Conservation (phyloP, 2,888 invertebrate species). For the Tiliacea citrago region DNA sequence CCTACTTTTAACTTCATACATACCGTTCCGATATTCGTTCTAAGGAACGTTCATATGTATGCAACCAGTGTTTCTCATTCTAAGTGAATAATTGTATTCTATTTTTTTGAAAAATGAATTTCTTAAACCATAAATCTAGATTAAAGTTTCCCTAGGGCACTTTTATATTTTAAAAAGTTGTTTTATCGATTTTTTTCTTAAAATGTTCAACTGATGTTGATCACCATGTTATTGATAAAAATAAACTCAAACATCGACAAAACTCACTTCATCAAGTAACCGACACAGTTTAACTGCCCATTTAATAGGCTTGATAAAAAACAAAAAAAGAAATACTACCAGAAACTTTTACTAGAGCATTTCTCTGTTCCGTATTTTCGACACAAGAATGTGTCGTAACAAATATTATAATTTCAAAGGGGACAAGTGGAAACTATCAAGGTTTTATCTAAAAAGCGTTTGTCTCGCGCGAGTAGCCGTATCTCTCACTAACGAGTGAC, state of each 20-base stretch:
- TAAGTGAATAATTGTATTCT: no score
- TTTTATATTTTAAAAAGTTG: not conserved
- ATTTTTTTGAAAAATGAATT: no score
- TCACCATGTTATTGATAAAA: slow-evolving; percentile 4
- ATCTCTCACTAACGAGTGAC: slow-evolving; percentile 62
- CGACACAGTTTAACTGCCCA: not conserved
- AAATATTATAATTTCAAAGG: slow-evolving; percentile 52
- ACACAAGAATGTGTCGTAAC: slow-evolving; percentile 33
- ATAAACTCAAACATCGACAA: slow-evolving; percentile 6
- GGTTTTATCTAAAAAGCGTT: slow-evolving; percentile 63
- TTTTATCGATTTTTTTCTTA: not conserved
- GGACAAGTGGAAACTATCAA: slow-evolving; percentile 46
- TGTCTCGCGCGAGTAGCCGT: slow-evolving; percentile 50
- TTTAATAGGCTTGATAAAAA: not conserved
- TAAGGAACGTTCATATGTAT: no score
- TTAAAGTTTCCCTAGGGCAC: no score
- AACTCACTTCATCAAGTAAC: not conserved
- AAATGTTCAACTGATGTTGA: not conserved
- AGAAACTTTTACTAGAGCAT: not conserved
- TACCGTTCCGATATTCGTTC: no score
- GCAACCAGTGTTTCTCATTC: no score
- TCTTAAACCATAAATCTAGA: not conserved
- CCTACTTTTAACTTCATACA: no score
- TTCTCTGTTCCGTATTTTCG: slow-evolving; percentile 37
- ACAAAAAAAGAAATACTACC: not conserved